These are phyloP conservation scores for Phragmatobia fuliginosa DNA, from an alignment of 2,888 invertebrate genomes.

Conservation along the genomic window DNA sequence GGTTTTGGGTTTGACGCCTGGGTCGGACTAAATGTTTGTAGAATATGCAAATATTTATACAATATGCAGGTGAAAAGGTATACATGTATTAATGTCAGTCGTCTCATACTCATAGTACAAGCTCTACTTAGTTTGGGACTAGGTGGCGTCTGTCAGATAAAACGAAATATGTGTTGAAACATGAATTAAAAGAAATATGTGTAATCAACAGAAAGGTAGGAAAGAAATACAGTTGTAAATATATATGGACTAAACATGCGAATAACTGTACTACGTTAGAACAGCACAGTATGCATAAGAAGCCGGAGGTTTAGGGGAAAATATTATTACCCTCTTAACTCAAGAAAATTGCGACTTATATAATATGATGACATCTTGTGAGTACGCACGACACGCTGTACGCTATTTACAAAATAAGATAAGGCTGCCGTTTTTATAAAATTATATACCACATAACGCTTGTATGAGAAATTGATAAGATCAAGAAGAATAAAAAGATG, in stretches of 20 bases:
- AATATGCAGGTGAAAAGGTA: too few species aligned
- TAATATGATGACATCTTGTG: conserved; percentile 3
- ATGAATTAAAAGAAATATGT: background rate
- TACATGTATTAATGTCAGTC: too few species aligned
- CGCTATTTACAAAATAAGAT: background rate
- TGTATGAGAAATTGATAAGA: background rate
- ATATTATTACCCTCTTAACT: conserved; percentile 22
- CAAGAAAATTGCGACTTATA: conserved; percentile 26
- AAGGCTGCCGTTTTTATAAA: background rate
- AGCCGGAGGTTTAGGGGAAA: conserved; percentile 18
- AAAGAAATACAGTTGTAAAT: background rate
- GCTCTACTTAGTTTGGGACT: too few species aligned
- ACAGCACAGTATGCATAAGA: conserved; percentile 12
- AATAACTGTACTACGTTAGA: conserved; percentile 30
- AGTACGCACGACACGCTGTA: background rate
- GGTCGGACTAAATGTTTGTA: too few species aligned
- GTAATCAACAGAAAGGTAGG: background rate
- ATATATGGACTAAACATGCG: background rate
- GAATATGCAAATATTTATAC: too few species aligned
- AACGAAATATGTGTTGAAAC: too few species aligned
- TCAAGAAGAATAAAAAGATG: too few species aligned
- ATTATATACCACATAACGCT: background rate
- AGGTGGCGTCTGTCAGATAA: too few species aligned
- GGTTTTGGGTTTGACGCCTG: too few species aligned
- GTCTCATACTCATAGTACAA: too few species aligned